Percentiles rank a stretch among this genome's conserved stretches.
Conservation (phyloP, 1,140 invertebrate species). For the Vanessa atalanta region DNA sequence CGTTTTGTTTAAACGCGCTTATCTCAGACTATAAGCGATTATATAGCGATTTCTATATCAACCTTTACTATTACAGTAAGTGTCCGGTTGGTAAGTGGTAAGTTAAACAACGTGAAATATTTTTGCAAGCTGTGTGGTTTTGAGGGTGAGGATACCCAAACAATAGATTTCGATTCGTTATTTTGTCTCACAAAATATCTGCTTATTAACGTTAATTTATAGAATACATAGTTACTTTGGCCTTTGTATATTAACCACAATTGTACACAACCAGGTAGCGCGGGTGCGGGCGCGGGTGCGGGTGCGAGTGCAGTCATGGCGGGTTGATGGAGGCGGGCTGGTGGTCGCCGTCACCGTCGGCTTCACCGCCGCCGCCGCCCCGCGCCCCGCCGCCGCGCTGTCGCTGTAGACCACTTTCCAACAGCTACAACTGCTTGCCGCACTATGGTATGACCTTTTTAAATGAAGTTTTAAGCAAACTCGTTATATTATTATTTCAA, state of each 20-base stretch:
- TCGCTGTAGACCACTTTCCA: slow-evolving; percentile 63
- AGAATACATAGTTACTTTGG: not conserved
- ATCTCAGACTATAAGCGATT: no score
- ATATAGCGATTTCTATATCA: no score
- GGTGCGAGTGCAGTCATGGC: slow-evolving; percentile 72
- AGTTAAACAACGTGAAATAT: no score
- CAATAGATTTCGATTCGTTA: no score
- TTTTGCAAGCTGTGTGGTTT: no score
- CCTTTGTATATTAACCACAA: not conserved
- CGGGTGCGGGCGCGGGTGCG: slow-evolving; percentile 69
- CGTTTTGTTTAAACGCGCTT: no score
- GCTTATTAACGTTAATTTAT: not conserved
- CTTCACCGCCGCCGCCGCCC: slow-evolving; percentile 74
- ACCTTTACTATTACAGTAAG: no score
- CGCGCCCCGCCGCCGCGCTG: slow-evolving; percentile 68
- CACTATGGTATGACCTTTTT: slow-evolving; percentile 57
- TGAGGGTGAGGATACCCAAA: no score
- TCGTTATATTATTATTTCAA: no score
- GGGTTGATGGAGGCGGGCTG: slow-evolving; percentile 72
- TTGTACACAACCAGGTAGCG: slow-evolving; percentile 59
- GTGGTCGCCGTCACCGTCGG: slow-evolving; percentile 71
- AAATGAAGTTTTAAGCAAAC: not conserved
- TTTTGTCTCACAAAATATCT: no score
- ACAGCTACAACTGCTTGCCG: slow-evolving; percentile 71
- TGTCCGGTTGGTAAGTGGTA: no score